These are phyloP conservation scores for Rhyacichthys aspro DNA, from an alignment of 2,797 vertebrate species.

Conservation along the genomic window DNA sequence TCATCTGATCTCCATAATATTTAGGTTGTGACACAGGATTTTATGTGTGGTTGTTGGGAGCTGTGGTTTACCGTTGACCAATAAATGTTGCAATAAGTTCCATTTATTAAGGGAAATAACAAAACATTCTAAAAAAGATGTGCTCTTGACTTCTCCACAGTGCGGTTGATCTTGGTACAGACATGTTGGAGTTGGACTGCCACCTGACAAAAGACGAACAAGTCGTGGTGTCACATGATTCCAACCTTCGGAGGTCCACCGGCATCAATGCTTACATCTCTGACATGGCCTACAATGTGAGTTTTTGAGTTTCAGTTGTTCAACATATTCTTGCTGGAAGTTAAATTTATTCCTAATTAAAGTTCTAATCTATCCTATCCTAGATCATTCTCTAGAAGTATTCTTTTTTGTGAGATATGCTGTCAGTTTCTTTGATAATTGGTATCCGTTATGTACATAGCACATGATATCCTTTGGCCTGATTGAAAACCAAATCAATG, in stretches of 20 bases:
- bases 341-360: too few species aligned
- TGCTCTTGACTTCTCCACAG: constrained; percentile 64
- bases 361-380: too few species aligned
- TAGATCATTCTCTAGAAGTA: too few species aligned
- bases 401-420: too few species aligned
- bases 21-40: neutral
- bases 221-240: constrained; percentile 95
- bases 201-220: constrained; percentile 95
- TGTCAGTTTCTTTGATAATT: too few species aligned
- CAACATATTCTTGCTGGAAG: too few species aligned
- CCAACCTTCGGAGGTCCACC: constrained; percentile 88
- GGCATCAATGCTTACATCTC: constrained; percentile 87
- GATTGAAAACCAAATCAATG: too few species aligned
- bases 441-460: too few species aligned
- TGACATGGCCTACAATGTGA: constrained; percentile 88
- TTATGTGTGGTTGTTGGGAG: neutral
- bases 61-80: neutral
- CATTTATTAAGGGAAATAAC: too few species aligned
- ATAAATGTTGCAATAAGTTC: neutral
- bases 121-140: too few species aligned
- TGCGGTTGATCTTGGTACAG: constrained; percentile 91
- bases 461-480: too few species aligned
- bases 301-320: constrained; percentile 52
- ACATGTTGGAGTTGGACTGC: constrained; percentile 98
- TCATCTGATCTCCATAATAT: constrained; percentile 24